Conservation (phyloP, 92 coral and sea anemone species). For the Virgularia gustaviana region DNA sequence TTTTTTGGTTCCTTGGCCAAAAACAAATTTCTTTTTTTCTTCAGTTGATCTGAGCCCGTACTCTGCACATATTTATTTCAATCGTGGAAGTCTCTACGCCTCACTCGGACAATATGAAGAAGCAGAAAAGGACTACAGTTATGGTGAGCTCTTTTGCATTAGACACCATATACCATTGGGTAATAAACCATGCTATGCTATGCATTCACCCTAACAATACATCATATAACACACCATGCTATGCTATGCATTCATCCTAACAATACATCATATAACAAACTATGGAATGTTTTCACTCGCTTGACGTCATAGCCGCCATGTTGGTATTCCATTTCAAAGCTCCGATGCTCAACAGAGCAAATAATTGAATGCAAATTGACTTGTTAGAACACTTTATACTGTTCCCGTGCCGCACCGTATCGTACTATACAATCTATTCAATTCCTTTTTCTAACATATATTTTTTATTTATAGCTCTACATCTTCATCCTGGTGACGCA, state of each 20-base stretch:
- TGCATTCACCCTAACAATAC: no score
- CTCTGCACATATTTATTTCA: slow-evolving; percentile 92
- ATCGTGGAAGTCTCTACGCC: slow-evolving; percentile 92
- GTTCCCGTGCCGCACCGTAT: background rate
- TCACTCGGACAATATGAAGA: slow-evolving; percentile 85
- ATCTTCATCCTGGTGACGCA: slow-evolving; percentile 97
- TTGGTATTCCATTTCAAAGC: no score
- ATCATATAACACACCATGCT: no score
- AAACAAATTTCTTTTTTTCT: background rate
- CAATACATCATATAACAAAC: background rate
- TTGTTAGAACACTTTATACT: background rate
- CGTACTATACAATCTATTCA: background rate
- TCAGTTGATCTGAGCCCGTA: slow-evolving; percentile 80
- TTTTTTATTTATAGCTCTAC: slow-evolving; percentile 58
- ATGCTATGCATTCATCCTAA: no score
- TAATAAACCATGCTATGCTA: no score
- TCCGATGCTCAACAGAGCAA: no score
- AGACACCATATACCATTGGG: no score
- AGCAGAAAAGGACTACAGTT: slow-evolving; percentile 89
- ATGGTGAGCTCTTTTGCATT: slow-evolving; percentile 56
- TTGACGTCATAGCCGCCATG: no score
- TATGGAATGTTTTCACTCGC: background rate
- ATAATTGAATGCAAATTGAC: no score
- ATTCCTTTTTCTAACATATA: background rate
- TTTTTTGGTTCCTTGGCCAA: background rate